A percentile compares a stretch with the other conserved stretches of the same genome.
Evolutionary conservation across 2,797 vertebrate species (phyloP).

Genomic region (Tamandua tetradactyla): DNA sequence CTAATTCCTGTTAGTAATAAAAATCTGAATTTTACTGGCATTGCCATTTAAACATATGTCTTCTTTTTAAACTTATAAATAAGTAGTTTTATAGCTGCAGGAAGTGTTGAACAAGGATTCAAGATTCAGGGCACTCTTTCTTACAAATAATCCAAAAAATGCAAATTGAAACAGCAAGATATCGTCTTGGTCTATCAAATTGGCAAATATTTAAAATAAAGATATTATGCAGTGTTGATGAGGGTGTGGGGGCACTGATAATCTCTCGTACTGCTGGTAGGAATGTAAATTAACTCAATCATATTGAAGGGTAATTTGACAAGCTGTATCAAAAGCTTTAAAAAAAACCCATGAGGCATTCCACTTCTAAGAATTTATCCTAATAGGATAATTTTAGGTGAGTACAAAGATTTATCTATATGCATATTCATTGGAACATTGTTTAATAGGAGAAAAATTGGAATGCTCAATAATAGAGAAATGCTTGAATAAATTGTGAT

Average conservation of each 20-base stretch:
- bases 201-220: constrained; percentile 77
- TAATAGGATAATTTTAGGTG: constrained; percentile 77
- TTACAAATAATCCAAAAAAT: constrained; percentile 57
- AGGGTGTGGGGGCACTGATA: constrained; percentile 62
- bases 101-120: constrained; percentile 20
- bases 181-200: constrained; percentile 64
- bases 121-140: constrained; percentile 30
- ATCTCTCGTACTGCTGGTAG: background rate
- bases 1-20: background rate
- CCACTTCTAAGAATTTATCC: constrained; percentile 69
- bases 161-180: constrained; percentile 63
- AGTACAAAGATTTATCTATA: constrained; percentile 71
- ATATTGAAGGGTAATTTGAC: constrained; percentile 75
- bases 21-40: background rate
- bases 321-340: constrained; percentile 67
- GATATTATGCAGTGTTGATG: constrained; percentile 72
- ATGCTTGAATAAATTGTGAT: constrained; percentile 55
- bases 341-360: constrained; percentile 63
- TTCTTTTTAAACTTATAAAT: background rate
- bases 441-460: constrained; percentile 65
- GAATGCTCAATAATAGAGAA: constrained; percentile 60
- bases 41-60: background rate
- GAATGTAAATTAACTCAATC: constrained; percentile 74
- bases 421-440: constrained; percentile 74
- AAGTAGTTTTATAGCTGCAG: constrained; percentile 23